Base-by-base conservation (phyloP, 1,140 invertebrate species). In the Zaprionus ghesquierei region DNA sequence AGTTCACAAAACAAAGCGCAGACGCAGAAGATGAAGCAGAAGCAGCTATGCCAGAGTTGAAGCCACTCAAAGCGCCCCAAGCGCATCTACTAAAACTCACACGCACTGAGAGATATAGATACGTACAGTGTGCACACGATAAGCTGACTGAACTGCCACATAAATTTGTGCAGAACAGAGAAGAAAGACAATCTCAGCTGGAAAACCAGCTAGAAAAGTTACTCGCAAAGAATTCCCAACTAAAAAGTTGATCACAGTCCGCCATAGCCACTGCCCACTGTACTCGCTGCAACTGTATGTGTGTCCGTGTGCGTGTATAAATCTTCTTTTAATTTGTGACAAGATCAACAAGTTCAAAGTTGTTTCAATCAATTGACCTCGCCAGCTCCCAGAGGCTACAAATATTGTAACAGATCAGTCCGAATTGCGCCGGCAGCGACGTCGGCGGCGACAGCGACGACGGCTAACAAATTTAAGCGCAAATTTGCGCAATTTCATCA, bases 301-400 rank as follows among this genome's bases (percentile, higher is more conserved):
- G 33, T 62, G 25, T 75, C 22, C 61, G 44, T 31, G 33, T 62
- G 25, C 72, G 84, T 76, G 77, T 89, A 89, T 89, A 89, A 90
- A 90, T 90, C 81, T 90, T 90, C 87, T 89, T 84, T 90, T 90
- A 91, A 91, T 91, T 91, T 91, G 89, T 91, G 85, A 91, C 89
- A 91, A 91, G 89, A 91, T 91, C 89, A 91, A 91, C 90, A 91
- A 91, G 90, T 91, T 91, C 90, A 91, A 91, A 91, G 90, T 91
- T 91, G 89, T 91, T 91, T 91, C 81, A 90, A 85, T 91, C 90
- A 91, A 91, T 91, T 91, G 90, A 91, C 90, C 90, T 91, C 80
- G 78, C 79, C 79, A 44, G 77, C 77, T 89, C 85, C 85, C 85
- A 89, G 84, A 75, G 84, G 84, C 82, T 53, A 87, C 81, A 86